A percentile compares a stretch with the other conserved stretches of the same genome.
These are phyloP conservation scores for Orestias chungarensis DNA, from an alignment of 2,797 vertebrate genomes.

Conservation along the genomic window DNA sequence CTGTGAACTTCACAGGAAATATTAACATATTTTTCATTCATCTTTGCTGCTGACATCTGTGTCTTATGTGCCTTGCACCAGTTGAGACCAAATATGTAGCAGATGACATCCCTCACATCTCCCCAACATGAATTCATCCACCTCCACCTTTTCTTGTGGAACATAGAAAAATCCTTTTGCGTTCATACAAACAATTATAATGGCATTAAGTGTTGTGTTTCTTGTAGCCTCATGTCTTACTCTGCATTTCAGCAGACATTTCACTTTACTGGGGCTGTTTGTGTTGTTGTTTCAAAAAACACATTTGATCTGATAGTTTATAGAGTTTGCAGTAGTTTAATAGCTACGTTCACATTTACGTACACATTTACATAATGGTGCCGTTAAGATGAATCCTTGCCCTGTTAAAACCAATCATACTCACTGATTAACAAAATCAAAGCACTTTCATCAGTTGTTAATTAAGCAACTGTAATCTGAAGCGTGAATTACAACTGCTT, in stretches of 20 bases:
- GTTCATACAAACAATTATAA: constrained; percentile 26
- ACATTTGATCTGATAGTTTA: neutral
- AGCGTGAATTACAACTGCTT: neutral
- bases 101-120: constrained; percentile 40
- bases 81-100: constrained; percentile 40
- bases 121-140: constrained; percentile 3
- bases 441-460: neutral
- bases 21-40: constrained; percentile 50
- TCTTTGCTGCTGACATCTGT: constrained; percentile 21
- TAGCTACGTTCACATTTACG: no score
- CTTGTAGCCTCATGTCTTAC: neutral
- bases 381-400: no score
- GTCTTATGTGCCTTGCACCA: constrained; percentile 27
- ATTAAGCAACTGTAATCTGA: neutral
- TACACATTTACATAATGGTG: no score
- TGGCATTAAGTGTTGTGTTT: no score
- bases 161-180: constrained; percentile 42
- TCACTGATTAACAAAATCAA: neutral
- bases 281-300: neutral
- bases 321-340: neutral
- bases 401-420: no score
- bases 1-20: constrained; percentile 36
- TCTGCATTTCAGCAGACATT: neutral
- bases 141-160: constrained; percentile 35
- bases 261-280: neutral